phyloP scores from a whole-genome alignment of 2,797 vertebrate genomes.

The Menidia menidia region DNA sequence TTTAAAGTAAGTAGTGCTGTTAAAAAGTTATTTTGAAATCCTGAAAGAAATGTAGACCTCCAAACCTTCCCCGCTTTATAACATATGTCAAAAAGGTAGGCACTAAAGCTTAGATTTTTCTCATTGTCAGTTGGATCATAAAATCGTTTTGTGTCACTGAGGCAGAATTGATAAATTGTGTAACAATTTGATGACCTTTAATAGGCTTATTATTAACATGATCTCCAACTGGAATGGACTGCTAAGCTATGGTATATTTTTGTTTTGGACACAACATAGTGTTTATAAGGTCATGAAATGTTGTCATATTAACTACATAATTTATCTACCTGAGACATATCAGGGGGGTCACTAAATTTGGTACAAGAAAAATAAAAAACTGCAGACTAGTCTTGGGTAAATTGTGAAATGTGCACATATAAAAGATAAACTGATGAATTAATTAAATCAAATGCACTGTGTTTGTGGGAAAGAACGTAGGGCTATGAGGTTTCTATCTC shows the following conservation, averaged over 20 bases:
- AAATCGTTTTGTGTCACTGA: no score
- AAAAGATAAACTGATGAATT: no score
- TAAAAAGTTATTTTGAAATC: slow-evolving; percentile 30
- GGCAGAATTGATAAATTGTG: slow-evolving; percentile 31
- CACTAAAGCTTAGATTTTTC: not conserved
- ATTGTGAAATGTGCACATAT: no score
- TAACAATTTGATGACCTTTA: slow-evolving; percentile 34
- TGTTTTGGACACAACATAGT: not conserved
- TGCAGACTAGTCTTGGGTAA: no score
- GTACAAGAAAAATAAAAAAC: no score
- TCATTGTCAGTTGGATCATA: not conserved
- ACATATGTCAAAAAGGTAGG: not conserved
- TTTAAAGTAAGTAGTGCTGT: slow-evolving; percentile 8
- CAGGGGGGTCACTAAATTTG: not conserved
- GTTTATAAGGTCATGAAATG: not conserved
- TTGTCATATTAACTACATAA: slow-evolving; percentile 3
- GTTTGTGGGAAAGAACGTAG: no score
- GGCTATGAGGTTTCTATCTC: no score
- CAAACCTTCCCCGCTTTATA: not conserved
- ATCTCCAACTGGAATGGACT: slow-evolving; percentile 19
- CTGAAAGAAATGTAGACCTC: not conserved
- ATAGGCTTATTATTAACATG: slow-evolving; percentile 29
- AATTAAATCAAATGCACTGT: no score
- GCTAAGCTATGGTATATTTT: slow-evolving; percentile 25
- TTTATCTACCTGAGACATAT: slow-evolving; percentile 11